These are phyloP conservation scores for Melipona quadrifasciata DNA, from an alignment of 1,140 invertebrate genomes.

Conservation along the genomic window DNA sequence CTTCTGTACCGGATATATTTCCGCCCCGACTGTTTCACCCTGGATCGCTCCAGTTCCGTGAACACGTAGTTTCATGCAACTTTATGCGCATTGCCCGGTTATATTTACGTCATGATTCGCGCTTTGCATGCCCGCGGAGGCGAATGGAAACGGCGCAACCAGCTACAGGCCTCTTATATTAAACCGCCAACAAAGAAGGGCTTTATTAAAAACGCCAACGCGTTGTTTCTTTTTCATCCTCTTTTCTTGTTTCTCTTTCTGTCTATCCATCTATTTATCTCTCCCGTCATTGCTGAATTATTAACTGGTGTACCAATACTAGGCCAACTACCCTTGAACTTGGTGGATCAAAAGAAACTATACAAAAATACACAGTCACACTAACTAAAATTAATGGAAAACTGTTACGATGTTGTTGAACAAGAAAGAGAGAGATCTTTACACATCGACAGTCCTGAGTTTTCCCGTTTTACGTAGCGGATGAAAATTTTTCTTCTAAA, in stretches of 20 bases:
- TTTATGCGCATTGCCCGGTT: constrained; percentile 35
- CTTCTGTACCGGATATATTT: constrained; percentile 28
- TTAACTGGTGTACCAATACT: neutral
- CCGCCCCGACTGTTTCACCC: constrained; percentile 42
- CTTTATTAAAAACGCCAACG: constrained; percentile 9
- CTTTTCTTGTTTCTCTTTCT: neutral
- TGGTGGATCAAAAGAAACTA: too few relatives aligned
- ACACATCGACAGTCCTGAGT: too few relatives aligned
- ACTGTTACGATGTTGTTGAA: too few relatives aligned
- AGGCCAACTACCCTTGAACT: too few relatives aligned
- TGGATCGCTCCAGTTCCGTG: constrained; percentile 38
- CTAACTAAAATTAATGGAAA: too few relatives aligned
- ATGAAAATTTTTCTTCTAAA: too few relatives aligned
- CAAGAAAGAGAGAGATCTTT: too few relatives aligned
- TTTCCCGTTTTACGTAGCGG: too few relatives aligned
- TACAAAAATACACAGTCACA: too few relatives aligned
- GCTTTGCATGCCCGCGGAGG: constrained; percentile 6
- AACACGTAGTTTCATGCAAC: constrained; percentile 31
- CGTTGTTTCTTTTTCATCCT: neutral
- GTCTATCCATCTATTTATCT: neutral
- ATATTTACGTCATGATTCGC: constrained; percentile 36
- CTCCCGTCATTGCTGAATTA: neutral
- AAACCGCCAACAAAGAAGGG: constrained; percentile 4
- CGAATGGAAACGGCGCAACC: constrained; percentile 18
- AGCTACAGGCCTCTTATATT: neutral